Evolutionary conservation across 2,113 vertebrate species (phyloP).

Genomic region (Aegithalos caudatus): DNA sequence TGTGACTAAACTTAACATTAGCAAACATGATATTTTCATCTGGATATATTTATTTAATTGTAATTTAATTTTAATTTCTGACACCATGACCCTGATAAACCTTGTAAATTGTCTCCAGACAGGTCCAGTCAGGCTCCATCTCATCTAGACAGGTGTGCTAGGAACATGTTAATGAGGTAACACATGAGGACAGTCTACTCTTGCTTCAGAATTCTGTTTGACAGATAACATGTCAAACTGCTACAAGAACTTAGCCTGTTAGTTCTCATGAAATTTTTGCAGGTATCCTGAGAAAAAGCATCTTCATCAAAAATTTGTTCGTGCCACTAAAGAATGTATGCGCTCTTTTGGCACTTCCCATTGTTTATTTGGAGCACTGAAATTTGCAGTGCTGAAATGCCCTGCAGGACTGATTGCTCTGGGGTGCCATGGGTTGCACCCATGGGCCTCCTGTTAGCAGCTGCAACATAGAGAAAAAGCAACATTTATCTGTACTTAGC

Average conservation of each 20-base stretch:
- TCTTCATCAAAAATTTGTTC: neutral
- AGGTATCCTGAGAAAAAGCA: neutral
- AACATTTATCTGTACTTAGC: neutral
- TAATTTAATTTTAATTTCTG: neutral
- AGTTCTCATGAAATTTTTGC: neutral
- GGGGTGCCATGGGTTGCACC: neutral
- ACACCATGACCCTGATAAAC: neutral
- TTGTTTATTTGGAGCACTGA: neutral
- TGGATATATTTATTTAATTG: neutral
- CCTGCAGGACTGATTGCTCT: neutral
- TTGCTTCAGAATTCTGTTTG: neutral
- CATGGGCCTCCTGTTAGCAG: neutral
- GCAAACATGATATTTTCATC: neutral
- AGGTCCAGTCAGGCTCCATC: neutral
- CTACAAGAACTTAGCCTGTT: neutral
- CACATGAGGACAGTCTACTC: neutral
- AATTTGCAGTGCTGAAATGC: neutral
- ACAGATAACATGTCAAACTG: neutral
- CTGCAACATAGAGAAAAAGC: neutral
- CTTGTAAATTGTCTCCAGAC: neutral
- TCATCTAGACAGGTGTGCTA: neutral
- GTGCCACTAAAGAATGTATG: neutral
- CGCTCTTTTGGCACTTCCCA: neutral
- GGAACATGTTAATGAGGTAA: neutral
- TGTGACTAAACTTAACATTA: neutral